Base-by-base conservation (phyloP, 2,113 vertebrate genomes). In the Caloenas nicobarica region DNA sequence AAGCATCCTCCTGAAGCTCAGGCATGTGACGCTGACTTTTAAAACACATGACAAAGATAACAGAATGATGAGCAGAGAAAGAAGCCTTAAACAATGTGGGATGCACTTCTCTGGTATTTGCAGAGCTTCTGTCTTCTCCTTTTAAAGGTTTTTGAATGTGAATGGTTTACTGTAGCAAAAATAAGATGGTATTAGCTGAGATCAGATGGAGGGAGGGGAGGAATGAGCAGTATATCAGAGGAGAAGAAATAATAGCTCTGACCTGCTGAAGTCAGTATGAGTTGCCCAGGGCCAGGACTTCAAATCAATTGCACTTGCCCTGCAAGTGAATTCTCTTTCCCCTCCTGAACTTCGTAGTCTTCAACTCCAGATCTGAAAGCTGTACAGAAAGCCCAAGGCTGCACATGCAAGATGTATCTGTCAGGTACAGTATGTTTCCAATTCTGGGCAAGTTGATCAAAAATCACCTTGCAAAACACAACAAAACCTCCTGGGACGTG, bases 401-500 rank as follows among this genome's bases (percentile, higher is more conserved):
- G 29, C 8, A 38, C 6, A 6, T 58, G n/a, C 46, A 33, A 91
- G 36, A 83, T 62, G 46, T 72, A 91, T 25, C 66, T 78, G 62
- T 34, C 64, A 94, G 73, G 70, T 93, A 92, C 29, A 68, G 40
- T 81, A 78, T 57, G 31, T 58, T 54, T 86, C 31, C 88, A 60
- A 44, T 87, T 70, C 68, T 69, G 80, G 76, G 34, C 76, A 94
- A 93, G 33, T 36, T 93, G 84, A 85, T 88, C 60, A 84, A 86
- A 92, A 91, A 83, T 87, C 72, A 90, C 81, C 83, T 74, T 92
- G 86, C 60, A 94, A 83, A 96, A 70, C 46, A 88, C 48, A 70
- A 74, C 83, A 57, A 23, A 84, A 85, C 33, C 18, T 73, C 7
- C 13, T 13, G 68, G 36, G 29, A 5, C 5, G 4, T 66, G 42